A percentile compares a stretch with the other conserved stretches of the same genome.
These are phyloP conservation scores for Sebastes steindachneri DNA, from an alignment of 2,797 vertebrate species.

Conservation along the genomic window DNA sequence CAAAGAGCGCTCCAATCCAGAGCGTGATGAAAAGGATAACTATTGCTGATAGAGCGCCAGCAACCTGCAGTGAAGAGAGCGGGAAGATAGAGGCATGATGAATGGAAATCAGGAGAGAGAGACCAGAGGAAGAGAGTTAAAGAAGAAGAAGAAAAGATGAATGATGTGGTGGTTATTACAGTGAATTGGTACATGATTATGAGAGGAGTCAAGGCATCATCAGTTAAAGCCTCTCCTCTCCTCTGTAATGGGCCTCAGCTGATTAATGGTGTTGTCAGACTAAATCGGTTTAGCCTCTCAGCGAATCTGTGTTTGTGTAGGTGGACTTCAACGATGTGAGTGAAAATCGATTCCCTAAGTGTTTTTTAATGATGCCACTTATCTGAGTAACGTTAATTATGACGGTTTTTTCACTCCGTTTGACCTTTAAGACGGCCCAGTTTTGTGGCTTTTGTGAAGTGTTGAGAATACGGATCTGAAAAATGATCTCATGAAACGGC, in stretches of 20 bases:
- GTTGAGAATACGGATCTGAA: background rate
- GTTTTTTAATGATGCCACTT: slow-evolving; percentile 51
- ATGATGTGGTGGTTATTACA: slow-evolving; percentile 5
- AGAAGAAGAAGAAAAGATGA: slow-evolving; percentile 17
- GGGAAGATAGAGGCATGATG: slow-evolving; percentile 9
- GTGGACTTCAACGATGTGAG: slow-evolving; percentile 17
- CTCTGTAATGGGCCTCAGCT: slow-evolving; percentile 7
- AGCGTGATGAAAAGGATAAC: slow-evolving; percentile 92
- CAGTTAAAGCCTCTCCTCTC: slow-evolving; percentile 10
- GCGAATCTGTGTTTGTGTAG: slow-evolving; percentile 41
- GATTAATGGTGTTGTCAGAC: slow-evolving; percentile 32
- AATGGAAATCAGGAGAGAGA: slow-evolving; percentile 29
- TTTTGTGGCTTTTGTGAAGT: background rate
- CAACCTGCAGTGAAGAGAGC: slow-evolving; percentile 81
- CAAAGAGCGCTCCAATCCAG: slow-evolving; percentile 91
- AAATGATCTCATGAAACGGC: background rate
- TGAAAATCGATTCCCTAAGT: slow-evolving; percentile 32
- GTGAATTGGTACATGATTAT: slow-evolving; percentile 22
- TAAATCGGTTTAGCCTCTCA: slow-evolving; percentile 47
- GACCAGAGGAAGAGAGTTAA: slow-evolving; percentile 6
- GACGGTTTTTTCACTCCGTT: background rate
- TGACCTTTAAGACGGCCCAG: slow-evolving; percentile 14
- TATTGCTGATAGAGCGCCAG: slow-evolving; percentile 87
- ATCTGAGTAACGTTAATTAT: slow-evolving; percentile 24
- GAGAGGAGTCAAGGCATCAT: slow-evolving; percentile 10